These are phyloP conservation scores for Oryctolagus cuniculus DNA, from an alignment of 2,113 vertebrate species.

Conservation along the genomic window DNA sequence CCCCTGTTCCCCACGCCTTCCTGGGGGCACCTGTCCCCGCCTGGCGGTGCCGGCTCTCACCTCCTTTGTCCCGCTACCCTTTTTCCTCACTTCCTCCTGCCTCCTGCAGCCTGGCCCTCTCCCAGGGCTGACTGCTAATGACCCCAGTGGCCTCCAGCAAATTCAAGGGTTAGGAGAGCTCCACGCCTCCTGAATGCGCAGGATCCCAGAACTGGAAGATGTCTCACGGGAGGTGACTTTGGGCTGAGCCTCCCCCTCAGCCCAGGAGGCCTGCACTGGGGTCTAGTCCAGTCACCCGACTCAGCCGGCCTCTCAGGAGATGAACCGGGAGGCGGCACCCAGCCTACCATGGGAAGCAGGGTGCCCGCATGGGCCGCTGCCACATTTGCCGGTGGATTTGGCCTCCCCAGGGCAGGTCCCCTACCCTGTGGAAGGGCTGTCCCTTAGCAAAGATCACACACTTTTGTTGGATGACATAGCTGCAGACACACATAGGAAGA, in stretches of 20 bases:
- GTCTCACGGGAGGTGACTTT: not conserved
- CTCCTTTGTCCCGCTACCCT: not conserved
- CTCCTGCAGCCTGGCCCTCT: not conserved
- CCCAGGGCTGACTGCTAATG: not conserved
- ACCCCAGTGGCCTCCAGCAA: not conserved
- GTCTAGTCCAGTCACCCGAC: not conserved
- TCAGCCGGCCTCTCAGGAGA: not conserved
- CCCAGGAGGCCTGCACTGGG: too few relatives aligned
- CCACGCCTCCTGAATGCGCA: not conserved
- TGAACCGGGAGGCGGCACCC: too few relatives aligned
- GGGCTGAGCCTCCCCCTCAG: not conserved
- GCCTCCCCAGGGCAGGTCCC: not conserved
- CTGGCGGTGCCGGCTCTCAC: not conserved
- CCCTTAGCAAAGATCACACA: not conserved
- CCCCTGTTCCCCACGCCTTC: not conserved
- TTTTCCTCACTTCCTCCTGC: not conserved
- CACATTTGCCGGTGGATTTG: too few relatives aligned
- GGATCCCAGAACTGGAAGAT: not conserved
- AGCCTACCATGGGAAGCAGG: not conserved
- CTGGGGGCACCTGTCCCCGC: not conserved
- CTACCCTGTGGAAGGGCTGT: not conserved
- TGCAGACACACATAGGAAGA: too few relatives aligned
- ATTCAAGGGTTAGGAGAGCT: not conserved
- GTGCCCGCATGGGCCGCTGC: not conserved
- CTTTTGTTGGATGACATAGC: not conserved